Conservation (phyloP, 2,113 vertebrate species). For the Hippopotamus amphibius region DNA sequence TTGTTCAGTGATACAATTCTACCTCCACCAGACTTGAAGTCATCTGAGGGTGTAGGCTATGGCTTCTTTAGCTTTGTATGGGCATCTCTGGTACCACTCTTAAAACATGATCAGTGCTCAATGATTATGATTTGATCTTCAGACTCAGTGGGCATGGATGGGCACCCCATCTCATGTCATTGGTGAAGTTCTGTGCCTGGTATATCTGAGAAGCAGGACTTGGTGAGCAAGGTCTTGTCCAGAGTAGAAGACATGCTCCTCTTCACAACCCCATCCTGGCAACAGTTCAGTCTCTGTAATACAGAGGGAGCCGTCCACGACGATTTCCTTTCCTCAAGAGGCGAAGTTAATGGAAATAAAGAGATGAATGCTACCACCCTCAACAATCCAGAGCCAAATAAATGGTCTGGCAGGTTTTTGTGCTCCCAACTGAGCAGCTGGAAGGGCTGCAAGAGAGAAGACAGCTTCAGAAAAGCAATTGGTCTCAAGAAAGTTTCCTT, state of each 20-base stretch:
- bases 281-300: neutral
- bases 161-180: neutral
- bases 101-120: neutral
- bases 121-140: neutral
- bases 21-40: neutral
- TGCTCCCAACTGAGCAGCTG: conserved; percentile 28
- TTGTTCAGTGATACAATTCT: neutral
- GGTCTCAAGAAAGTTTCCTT: conserved; percentile 65
- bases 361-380: conserved; percentile 35
- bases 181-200: neutral
- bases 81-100: neutral
- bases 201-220: neutral
- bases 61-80: neutral
- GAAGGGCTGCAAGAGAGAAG: neutral
- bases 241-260: neutral
- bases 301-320: neutral
- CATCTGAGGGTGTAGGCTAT: neutral
- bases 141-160: neutral
- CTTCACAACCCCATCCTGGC: neutral
- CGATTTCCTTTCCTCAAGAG: neutral
- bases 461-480: conserved; percentile 41
- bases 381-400: conserved; percentile 36
- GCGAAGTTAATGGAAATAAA: neutral
- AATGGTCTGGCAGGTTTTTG: conserved; percentile 27
- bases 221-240: neutral